These are phyloP conservation scores for Macrotis lagotis DNA, from an alignment of 2,113 vertebrate genomes.

Conservation along the genomic window DNA sequence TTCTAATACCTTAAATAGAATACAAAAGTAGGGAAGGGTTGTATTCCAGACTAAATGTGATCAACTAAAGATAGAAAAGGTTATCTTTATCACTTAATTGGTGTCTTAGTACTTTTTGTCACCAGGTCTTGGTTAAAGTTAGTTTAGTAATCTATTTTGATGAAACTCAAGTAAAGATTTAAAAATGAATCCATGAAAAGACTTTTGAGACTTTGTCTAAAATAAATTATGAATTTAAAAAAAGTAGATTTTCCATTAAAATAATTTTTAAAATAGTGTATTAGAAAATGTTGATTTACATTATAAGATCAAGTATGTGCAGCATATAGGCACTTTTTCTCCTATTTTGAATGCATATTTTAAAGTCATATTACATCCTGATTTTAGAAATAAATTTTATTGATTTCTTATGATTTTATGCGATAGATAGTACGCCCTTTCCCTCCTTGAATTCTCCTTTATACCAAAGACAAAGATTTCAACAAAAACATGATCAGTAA, in stretches of 20 bases:
- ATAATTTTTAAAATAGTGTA: not conserved
- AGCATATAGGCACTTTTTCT: not conserved
- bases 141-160: not conserved
- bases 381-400: not conserved
- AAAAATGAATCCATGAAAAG: not conserved
- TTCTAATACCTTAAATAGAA: not conserved
- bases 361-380: too few species aligned
- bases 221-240: not conserved
- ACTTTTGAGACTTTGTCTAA: not conserved
- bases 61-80: not conserved
- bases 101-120: not conserved
- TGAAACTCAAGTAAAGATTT: not conserved
- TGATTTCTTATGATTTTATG: not conserved
- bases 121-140: not conserved
- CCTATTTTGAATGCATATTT: not conserved
- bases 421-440: not conserved
- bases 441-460: not conserved
- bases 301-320: not conserved
- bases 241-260: not conserved
- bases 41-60: not conserved
- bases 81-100: not conserved
- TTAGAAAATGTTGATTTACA: not conserved
- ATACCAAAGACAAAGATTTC: not conserved
- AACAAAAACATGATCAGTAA: not conserved
- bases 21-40: not conserved